Conservation (phyloP, 2,888 invertebrate species). For the Entomobrya proxima region DNA sequence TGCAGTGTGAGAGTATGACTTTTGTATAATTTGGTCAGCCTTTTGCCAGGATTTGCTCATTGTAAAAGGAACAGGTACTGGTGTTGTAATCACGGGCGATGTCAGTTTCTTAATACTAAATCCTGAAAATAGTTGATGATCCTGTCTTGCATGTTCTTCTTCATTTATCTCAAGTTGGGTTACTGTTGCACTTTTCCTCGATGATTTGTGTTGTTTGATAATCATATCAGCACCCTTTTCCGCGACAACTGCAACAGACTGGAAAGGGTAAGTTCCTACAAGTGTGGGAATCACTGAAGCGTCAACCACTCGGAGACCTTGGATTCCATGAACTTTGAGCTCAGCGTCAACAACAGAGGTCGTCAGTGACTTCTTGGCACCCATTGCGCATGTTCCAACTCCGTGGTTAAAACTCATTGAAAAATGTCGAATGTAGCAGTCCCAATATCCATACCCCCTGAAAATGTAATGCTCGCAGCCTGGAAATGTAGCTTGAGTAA, state of each 20-base stretch:
- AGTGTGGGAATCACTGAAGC: conserved; percentile 59
- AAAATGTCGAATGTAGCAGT: conserved; percentile 76
- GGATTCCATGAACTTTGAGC: conserved; percentile 72
- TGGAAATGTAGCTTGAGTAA: conserved; percentile 67
- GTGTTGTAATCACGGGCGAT: background rate
- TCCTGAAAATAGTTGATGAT: background rate
- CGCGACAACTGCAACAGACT: conserved; percentile 25
- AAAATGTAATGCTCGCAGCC: conserved; percentile 75
- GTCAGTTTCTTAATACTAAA: conserved; percentile 42
- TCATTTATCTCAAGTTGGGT: background rate
- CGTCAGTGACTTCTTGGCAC: conserved; percentile 58
- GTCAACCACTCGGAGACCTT: conserved; percentile 51
- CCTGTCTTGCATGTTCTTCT: background rate
- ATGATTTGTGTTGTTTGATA: background rate
- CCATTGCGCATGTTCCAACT: conserved; percentile 70
- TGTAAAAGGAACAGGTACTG: background rate
- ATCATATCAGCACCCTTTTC: conserved; percentile 35
- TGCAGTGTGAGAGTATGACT: background rate
- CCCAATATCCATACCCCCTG: conserved; percentile 76
- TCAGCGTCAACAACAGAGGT: conserved; percentile 76
- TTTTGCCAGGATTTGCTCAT: conserved; percentile 7
- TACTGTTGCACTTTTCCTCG: background rate
- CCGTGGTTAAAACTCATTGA: conserved; percentile 75
- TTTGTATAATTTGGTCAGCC: background rate
- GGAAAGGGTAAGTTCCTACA: conserved; percentile 39